Evolutionary conservation across 2,888 invertebrate genomes (phyloP).

Genomic region (Apotomis capreana): DNA sequence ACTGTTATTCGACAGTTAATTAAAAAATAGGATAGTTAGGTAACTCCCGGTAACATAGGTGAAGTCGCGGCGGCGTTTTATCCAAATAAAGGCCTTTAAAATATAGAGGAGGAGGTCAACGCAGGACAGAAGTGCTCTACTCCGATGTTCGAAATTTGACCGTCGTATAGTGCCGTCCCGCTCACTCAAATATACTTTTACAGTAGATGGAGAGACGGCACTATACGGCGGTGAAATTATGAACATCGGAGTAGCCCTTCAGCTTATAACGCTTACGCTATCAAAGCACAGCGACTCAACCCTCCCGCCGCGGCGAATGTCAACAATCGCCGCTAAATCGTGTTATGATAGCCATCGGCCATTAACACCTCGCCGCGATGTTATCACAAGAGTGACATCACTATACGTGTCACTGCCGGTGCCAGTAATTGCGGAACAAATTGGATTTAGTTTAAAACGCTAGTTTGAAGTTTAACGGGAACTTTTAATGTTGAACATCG

Average conservation of each 20-base stretch:
- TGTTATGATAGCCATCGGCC: conserved; percentile 54
- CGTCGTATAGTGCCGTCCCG: too few relatives aligned
- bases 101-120: too few relatives aligned
- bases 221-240: too few relatives aligned
- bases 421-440: conserved; percentile 37
- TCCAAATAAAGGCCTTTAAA: too few relatives aligned
- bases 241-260: not conserved
- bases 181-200: too few relatives aligned
- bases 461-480: conserved; percentile 13
- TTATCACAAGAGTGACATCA: conserved; percentile 48
- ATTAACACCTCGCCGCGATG: conserved; percentile 53
- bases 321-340: conserved; percentile 55
- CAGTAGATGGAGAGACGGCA: too few relatives aligned
- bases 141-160: too few relatives aligned
- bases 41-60: too few relatives aligned
- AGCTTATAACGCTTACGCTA: conserved; percentile 31
- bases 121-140: too few relatives aligned
- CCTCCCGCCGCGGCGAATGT: conserved; percentile 48
- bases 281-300: conserved; percentile 36
- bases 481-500: not conserved
- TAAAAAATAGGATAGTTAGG: too few relatives aligned
- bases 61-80: too few relatives aligned
- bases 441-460: conserved; percentile 33
- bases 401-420: conserved; percentile 44
- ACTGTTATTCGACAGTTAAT: too few relatives aligned